Evolutionary conservation across 2,797 vertebrate genomes (phyloP).

Genomic region (Amblyraja radiata): DNA sequence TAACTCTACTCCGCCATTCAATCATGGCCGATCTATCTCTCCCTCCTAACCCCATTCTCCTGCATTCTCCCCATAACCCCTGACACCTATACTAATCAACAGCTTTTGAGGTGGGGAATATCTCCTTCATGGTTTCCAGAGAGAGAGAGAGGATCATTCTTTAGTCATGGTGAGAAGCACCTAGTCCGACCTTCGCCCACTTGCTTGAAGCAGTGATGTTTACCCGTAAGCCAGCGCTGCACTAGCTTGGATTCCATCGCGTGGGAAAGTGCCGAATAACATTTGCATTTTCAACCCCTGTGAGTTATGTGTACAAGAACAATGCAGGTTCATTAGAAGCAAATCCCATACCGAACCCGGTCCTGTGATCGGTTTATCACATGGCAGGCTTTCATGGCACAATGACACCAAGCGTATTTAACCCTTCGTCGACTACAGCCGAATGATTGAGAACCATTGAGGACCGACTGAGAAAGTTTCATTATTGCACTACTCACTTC

Average conservation of each 20-base stretch:
- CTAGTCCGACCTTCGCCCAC: no score
- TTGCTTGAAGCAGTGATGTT: neutral
- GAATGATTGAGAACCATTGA: neutral
- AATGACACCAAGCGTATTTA: neutral
- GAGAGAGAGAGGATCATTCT: neutral
- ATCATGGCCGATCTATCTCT: no score
- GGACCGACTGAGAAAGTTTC: no score
- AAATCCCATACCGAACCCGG: neutral
- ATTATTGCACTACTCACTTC: neutral
- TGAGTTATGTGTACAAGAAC: constrained; percentile 30
- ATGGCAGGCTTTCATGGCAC: neutral
- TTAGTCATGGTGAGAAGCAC: no score
- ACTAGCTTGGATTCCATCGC: neutral
- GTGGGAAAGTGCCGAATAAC: constrained; percentile 5
- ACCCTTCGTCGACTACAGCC: neutral
- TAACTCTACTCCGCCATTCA: no score
- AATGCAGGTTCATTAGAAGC: neutral
- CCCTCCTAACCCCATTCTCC: no score
- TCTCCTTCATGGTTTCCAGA: neutral
- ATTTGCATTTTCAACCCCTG: neutral
- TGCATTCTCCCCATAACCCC: no score
- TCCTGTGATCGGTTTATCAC: neutral
- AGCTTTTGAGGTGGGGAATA: no score
- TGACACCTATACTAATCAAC: no score
- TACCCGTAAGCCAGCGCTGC: no score